Conservation (phyloP, 2,797 vertebrate species). For the Pachyuromys duprasi region DNA sequence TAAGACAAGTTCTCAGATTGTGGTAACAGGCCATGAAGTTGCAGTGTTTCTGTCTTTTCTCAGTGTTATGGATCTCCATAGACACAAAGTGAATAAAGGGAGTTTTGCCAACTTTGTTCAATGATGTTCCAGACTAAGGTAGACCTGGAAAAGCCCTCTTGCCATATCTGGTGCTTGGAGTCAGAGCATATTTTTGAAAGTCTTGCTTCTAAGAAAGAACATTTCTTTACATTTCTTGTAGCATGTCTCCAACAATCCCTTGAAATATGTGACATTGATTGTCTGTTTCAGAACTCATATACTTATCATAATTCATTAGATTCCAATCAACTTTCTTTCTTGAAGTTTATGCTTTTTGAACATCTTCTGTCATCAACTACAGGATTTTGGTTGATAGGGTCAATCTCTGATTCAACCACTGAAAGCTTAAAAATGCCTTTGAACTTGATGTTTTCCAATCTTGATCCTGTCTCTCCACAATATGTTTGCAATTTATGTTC, state of each 20-base stretch:
- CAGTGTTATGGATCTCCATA: background rate
- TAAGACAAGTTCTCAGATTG: background rate
- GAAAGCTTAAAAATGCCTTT: background rate
- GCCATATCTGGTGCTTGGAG: background rate
- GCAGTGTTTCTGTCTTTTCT: background rate
- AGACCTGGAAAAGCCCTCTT: background rate
- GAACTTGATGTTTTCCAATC: background rate
- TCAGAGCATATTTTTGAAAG: background rate
- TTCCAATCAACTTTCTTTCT: background rate
- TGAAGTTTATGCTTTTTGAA: background rate
- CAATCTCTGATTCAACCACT: background rate
- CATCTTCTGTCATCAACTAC: background rate
- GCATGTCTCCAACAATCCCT: background rate
- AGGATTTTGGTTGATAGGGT: background rate
- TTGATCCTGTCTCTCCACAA: background rate
- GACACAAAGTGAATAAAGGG: background rate
- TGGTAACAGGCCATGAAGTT: background rate
- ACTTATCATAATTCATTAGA: background rate
- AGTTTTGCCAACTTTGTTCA: background rate
- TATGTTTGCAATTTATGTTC: background rate
- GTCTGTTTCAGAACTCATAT: background rate
- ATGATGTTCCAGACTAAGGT: background rate
- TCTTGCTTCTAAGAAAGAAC: background rate
- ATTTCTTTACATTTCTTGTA: background rate
- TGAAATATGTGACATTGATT: accelerated